These are phyloP conservation scores for Amphimedon queenslandica DNA, from an alignment of 37 sponge, comb jelly and placozoan species.

Conservation along the genomic window DNA sequence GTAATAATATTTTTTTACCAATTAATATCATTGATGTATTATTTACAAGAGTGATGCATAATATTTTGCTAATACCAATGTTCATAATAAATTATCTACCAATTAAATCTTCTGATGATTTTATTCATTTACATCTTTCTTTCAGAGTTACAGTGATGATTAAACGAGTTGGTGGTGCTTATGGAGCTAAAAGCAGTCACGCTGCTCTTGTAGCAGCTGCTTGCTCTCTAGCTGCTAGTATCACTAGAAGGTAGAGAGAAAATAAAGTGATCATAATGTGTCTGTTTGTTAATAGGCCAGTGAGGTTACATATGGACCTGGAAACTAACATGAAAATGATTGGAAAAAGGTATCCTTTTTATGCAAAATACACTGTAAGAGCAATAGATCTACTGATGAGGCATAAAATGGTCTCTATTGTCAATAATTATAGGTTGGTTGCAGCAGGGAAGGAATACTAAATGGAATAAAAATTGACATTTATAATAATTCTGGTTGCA, in stretches of 20 bases:
- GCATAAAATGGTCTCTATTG: background rate
- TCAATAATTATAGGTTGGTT: slow-evolving; percentile 42
- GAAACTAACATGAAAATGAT: slow-evolving; percentile 81
- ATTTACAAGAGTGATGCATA: background rate
- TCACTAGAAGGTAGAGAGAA: slow-evolving; percentile 29
- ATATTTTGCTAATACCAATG: background rate
- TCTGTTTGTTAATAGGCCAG: slow-evolving; percentile 45
- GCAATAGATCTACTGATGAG: background rate
- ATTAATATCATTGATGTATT: background rate
- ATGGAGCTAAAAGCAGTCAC: slow-evolving; percentile 51
- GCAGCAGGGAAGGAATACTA: slow-evolving; percentile 41
- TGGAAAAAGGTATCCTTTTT: slow-evolving; percentile 65
- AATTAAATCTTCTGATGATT: too few species aligned
- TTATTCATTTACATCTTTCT: too few species aligned
- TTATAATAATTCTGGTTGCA: slow-evolving; percentile 50
- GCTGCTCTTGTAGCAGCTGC: slow-evolving; percentile 50
- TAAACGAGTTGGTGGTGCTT: slow-evolving; percentile 73
- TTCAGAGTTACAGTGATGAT: slow-evolving; percentile 9
- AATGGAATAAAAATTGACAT: slow-evolving; percentile 54
- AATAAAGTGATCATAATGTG: background rate
- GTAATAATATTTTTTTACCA: too few species aligned
- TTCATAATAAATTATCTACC: background rate
- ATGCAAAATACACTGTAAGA: slow-evolving; percentile 46
- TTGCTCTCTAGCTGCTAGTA: slow-evolving; percentile 52
- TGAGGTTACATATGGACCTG: slow-evolving; percentile 73